Evolutionary conservation across 2,888 invertebrate genomes (phyloP), one percentile per base, ranked within the genome.

Genomic region (Selenia dentaria): DNA sequence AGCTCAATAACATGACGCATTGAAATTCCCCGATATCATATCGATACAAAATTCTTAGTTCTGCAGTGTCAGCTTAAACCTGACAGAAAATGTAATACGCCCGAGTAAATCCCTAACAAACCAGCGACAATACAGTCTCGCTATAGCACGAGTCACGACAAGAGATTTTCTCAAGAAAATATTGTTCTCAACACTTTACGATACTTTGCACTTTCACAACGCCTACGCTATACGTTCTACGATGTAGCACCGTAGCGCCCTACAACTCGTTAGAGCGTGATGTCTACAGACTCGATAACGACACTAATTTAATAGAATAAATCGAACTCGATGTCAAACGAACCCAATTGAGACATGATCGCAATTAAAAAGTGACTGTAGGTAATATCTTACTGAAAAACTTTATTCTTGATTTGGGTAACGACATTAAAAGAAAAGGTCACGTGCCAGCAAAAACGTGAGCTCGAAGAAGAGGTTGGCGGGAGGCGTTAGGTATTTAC

Each of bases 321-420:
- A 22, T 75, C 65, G 62, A 68, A 73, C 73, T 70, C 62, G 53
- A 66, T 57, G 57, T 62, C 66, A 71, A 80, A 83, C 76, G 78
- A 79, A 79, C 56, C 70, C 70, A 79, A 83, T 82, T 64, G 62
- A 69, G 62, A 63, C 67, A 55, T 61, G 70, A 66, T 64, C 69
- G 68, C 75, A 80, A 81, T 83, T 82, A 83, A 73, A 69, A 73
- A 62, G 58, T 55, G 57, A 65, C 56, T 59, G 51, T 57, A 54
- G n/a, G 48, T 52, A 52, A 53, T 53, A 24, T 11, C 28, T 29
- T 29, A 44, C 25, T 18, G 31, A 40, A 43, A 46, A 28, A 54
- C 59, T 58, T 63, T 26, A 34, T 24, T 22, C 11, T n/a, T n/a
- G n/a, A n/a, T n/a, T n/a, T n/a, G n/a, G n/a, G n/a, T n/a, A n/a